A percentile compares a stretch with the other conserved stretches of the same genome.
Evolutionary conservation across 2,797 vertebrate species (phyloP).

Genomic region (Ceyx erithaca): DNA sequence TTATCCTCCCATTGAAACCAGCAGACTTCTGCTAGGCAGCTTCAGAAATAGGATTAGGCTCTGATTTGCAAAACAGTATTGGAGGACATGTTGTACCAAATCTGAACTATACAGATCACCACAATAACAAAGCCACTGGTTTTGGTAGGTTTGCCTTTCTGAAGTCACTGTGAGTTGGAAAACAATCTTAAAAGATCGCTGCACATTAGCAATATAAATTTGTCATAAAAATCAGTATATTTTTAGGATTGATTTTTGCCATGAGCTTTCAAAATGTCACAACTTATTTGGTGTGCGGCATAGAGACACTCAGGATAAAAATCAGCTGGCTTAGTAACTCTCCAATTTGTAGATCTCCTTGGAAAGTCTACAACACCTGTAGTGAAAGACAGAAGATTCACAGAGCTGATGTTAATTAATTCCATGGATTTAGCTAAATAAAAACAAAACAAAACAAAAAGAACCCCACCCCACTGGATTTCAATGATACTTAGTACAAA

Average conservation of each 20-base stretch:
- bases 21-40: background rate
- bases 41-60: slow-evolving; percentile 30
- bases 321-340: background rate
- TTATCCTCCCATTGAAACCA: slow-evolving; percentile 16
- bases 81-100: background rate
- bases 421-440: background rate
- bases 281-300: background rate
- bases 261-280: background rate
- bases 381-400: background rate
- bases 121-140: background rate
- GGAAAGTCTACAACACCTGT: background rate
- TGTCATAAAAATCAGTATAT: background rate
- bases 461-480: background rate
- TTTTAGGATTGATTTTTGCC: background rate
- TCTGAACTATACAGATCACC: background rate
- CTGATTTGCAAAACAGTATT: slow-evolving; percentile 1
- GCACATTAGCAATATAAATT: background rate
- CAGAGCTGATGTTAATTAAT: background rate
- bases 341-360: background rate
- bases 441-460: background rate
- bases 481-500: background rate
- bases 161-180: background rate
- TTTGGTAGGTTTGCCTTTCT: background rate
- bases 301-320: background rate
- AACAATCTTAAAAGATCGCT: background rate